Base-by-base conservation (phyloP, 2,888 invertebrate genomes). In the Synanthedon formicaeformis region DNA sequence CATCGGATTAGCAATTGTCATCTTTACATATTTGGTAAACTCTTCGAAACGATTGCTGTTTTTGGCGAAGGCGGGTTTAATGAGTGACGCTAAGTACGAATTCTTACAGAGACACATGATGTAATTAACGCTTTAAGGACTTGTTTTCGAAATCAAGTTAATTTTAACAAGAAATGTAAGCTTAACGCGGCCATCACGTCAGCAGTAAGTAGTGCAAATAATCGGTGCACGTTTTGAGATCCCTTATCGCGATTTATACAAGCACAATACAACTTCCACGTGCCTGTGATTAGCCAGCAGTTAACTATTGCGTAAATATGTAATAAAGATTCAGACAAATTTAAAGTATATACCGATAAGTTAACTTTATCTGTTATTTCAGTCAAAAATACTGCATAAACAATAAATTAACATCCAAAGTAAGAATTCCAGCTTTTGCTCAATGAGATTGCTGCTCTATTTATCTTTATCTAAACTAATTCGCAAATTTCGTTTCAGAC, bases 171-270 rank as follows among this genome's bases (percentile, higher is more conserved):
- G 8, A 2, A 8, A 34, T 34, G 8, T 34, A 10, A 10, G 34
- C 10, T 10, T 6, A 34, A 8, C 34, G 10, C 10, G 10, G 10
- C 34, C 8, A 8, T 10, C 34, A 8, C 10, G 8, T 34, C 6
- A 34, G 34, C 10, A 34, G 13, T 45, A 12, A 45, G 13, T 45
- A 45, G 62, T 61, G 69, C 66, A 64, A 66, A 71, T 67, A 78
- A 79, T 78, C 70, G 68, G 34, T 73, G 74, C 73, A 75, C 69
- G 69, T 69, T 73, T 66, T 62, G 64, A 60, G 57, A 66, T 62
- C 63, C 64, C 67, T 79, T 80, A 81, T 80, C 79, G 70, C 67
- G 61, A 71, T 70, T 62, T 56, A 58, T n/a, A 61, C 58, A 64
- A 59, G 58, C 66, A 66, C 64, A 63, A 60, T 59, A 57, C 56